phyloP scores from a whole-genome alignment of 2,888 invertebrate species.

The Leucophenga maculata region DNA sequence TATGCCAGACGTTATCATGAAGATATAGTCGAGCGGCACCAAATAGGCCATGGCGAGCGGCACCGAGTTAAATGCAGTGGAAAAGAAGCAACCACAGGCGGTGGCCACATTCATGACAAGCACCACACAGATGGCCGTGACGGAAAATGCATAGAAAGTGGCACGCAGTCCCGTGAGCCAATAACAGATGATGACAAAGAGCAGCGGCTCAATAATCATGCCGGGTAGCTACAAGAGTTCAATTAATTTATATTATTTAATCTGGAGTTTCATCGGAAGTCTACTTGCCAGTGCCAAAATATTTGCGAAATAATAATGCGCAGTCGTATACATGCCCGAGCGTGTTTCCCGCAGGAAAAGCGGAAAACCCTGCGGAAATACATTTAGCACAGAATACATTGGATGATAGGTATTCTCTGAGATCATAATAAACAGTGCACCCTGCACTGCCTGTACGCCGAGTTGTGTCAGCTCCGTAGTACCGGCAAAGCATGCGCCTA shows the following conservation, averaged over 20 bases:
- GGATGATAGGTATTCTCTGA: constrained; percentile 93
- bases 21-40: constrained; percentile 87
- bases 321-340: constrained; percentile 86
- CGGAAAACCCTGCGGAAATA: constrained; percentile 86
- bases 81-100: constrained; percentile 90
- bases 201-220: constrained; percentile 84
- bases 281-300: constrained; percentile 83
- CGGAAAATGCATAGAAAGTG: constrained; percentile 79
- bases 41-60: constrained; percentile 86
- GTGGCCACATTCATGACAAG: constrained; percentile 90
- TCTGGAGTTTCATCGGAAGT: too few relatives aligned
- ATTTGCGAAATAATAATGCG: constrained; percentile 86
- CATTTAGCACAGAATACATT: constrained; percentile 90
- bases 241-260: too few relatives aligned
- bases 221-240: constrained; percentile 86
- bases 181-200: constrained; percentile 88
- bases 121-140: constrained; percentile 80
- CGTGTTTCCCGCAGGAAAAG: constrained; percentile 86
- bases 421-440: constrained; percentile 88
- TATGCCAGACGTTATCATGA: constrained; percentile 90
- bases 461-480: constrained; percentile 81
- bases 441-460: constrained; percentile 91
- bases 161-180: constrained; percentile 87
- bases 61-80: constrained; percentile 86
- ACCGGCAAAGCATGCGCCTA: constrained; percentile 89